A percentile compares a stretch with the other conserved stretches of the same genome.
Conservation (phyloP, 2,888 invertebrate species). For the Lasius fuliginosus region DNA sequence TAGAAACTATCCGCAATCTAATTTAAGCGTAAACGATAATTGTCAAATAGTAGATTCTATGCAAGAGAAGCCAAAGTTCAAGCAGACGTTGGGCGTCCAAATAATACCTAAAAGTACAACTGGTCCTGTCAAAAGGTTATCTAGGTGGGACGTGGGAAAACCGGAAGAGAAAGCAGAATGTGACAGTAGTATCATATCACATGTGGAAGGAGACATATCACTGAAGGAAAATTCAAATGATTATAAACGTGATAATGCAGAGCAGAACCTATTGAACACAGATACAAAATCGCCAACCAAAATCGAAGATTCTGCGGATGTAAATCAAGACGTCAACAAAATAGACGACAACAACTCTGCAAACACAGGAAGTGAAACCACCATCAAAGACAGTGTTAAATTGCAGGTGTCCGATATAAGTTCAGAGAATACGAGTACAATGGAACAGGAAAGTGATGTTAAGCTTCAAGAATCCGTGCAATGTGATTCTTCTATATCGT, state of each 20-base stretch:
- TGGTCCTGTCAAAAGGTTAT: slow-evolving; percentile 81
- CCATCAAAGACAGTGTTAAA: slow-evolving; percentile 38
- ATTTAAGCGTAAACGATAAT: slow-evolving; percentile 64
- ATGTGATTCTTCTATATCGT: slow-evolving; percentile 76
- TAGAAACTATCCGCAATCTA: slow-evolving; percentile 73
- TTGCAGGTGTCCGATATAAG: slow-evolving; percentile 27
- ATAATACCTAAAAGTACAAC: slow-evolving; percentile 79
- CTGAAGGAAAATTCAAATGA: slow-evolving; percentile 66
- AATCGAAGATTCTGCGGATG: slow-evolving; percentile 68
- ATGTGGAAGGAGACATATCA: slow-evolving; percentile 82
- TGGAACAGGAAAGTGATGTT: slow-evolving; percentile 27
- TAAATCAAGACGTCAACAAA: slow-evolving; percentile 57
- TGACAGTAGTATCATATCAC: slow-evolving; percentile 80
- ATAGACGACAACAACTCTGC: slow-evolving; percentile 60
- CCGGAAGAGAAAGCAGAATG: slow-evolving; percentile 80
- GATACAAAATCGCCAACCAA: slow-evolving; percentile 52
- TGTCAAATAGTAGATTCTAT: slow-evolving; percentile 67
- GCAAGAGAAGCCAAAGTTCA: slow-evolving; percentile 81
- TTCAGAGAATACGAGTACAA: slow-evolving; percentile 36
- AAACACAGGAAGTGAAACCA: slow-evolving; percentile 17
- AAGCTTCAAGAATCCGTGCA: slow-evolving; percentile 62
- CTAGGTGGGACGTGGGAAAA: slow-evolving; percentile 87
- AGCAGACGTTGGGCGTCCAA: slow-evolving; percentile 84
- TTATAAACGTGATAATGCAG: slow-evolving; percentile 48
- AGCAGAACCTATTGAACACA: slow-evolving; percentile 44